Base-by-base conservation (phyloP, 2,797 vertebrate species). In the Gallirallus australis region DNA sequence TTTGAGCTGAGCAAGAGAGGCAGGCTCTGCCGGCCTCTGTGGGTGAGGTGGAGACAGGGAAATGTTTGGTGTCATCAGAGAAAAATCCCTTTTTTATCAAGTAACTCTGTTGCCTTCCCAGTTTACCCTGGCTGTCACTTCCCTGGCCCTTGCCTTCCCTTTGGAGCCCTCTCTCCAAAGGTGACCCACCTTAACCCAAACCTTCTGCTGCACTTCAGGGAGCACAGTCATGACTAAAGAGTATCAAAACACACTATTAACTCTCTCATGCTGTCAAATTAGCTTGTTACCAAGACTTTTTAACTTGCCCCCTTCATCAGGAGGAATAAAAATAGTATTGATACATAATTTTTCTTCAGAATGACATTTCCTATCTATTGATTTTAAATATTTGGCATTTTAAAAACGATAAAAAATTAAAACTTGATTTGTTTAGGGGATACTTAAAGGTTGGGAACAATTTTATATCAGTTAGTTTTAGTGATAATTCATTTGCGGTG, bases 401-500 rank as follows among this genome's bases (percentile, higher is more conserved):
- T 89, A 72, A 94, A 95, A 80, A 31, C 12, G 8, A 25, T 25
- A 78, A 91, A 56, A 64, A 90, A 96, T 73, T 8, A 25, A 61
- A 25, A 61, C 82, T 88, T 75, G 60, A 92, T 96, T 96, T 96
- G 68, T 84, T 91, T 69, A 93, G 80, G 94, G 88, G 79, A 82
- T 94, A 83, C 88, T 96, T 92, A 96, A 94, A 95, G 53, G 77
- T 92, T 86, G 79, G 92, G 82, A 82, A 94, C 57, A 90, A 93
- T 84, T 96, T 96, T 82, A n/a, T 89, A 96, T 95, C 68, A 87
- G 80, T 93, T 97, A 82, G 42, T 82, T 82, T 90, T 81, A 89
- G 87, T 90, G 78, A 78, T 91, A 97, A 96, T 96, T 96, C 42
- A 95, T 94, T 97, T 96, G 68, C 94, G 42, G 82, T 95, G 86